phyloP scores from a whole-genome alignment of 2,113 vertebrate genomes.

The Serinus canaria region DNA sequence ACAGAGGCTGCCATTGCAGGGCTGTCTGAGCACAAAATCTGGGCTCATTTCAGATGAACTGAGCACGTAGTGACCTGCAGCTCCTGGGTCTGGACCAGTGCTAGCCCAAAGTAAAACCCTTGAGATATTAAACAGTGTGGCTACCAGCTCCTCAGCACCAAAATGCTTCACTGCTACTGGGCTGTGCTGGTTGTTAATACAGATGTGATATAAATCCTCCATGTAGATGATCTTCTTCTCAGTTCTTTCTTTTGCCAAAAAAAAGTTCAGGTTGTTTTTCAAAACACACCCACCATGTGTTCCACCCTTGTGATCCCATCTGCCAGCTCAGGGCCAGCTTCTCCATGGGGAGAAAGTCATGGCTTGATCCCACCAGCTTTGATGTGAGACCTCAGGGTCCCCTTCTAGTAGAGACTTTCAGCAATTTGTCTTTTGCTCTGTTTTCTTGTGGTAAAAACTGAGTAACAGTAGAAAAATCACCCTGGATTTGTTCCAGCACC shows the following conservation, averaged over 20 bases:
- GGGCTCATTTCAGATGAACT: background rate
- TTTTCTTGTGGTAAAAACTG: background rate
- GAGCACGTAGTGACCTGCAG: background rate
- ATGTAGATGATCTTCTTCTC: background rate
- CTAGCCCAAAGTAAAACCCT: background rate
- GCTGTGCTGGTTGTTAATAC: background rate
- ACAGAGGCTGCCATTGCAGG: background rate
- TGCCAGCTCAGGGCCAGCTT: background rate
- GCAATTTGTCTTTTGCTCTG: background rate
- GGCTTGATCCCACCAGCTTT: background rate
- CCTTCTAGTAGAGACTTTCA: background rate
- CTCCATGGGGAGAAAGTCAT: background rate
- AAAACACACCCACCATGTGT: rapidly evolving
- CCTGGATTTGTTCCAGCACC: background rate
- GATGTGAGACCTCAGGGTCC: background rate
- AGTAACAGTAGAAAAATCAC: background rate
- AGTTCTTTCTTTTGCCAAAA: background rate
- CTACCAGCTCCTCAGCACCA: background rate
- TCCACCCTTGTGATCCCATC: background rate
- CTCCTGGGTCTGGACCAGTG: background rate
- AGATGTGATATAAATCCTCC: background rate
- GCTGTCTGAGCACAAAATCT: background rate
- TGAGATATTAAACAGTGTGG: background rate
- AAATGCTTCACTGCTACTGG: background rate
- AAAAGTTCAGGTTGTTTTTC: background rate